Percentiles rank a stretch among this genome's conserved stretches.
Conservation (phyloP, 2,113 vertebrate species). For the Microcebus murinus region DNA sequence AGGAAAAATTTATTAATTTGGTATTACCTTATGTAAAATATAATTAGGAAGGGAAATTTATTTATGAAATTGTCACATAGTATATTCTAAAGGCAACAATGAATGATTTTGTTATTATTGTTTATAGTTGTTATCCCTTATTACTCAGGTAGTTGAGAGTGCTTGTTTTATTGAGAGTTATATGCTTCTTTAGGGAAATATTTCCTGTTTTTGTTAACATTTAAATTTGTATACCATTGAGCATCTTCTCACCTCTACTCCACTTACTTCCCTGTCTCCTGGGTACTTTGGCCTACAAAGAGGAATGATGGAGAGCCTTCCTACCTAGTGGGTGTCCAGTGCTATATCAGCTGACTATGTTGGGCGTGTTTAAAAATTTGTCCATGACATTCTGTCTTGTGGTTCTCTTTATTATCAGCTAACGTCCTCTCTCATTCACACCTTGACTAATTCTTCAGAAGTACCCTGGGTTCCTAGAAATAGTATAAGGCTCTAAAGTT, state of each 20-base stretch:
- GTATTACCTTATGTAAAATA: conserved; percentile 43
- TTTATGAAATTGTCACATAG: conserved; percentile 35
- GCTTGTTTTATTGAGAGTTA: conserved; percentile 39
- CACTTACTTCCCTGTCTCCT: conserved; percentile 30
- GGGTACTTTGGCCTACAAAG: conserved; percentile 1
- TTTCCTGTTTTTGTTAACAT: conserved; percentile 55
- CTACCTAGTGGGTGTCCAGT: background rate
- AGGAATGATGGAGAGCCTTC: background rate
- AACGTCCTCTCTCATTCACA: background rate
- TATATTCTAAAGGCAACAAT: conserved; percentile 42
- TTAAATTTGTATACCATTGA: conserved; percentile 11
- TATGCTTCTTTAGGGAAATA: conserved; percentile 38
- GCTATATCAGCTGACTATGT: background rate
- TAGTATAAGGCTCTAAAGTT: conserved; percentile 15
- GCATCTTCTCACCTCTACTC: background rate
- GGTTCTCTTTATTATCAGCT: conserved; percentile 22
- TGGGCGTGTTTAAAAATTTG: conserved; percentile 36
- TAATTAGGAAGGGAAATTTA: conserved; percentile 41
- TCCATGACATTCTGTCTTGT: background rate
- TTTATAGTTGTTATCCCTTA: conserved; percentile 6
- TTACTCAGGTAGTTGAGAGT: conserved; percentile 9
- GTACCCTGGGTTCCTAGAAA: conserved; percentile 42
- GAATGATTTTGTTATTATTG: conserved; percentile 15
- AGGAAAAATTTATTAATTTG: conserved; percentile 42
- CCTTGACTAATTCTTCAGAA: conserved; percentile 41